Conservation (phyloP, 2,888 invertebrate genomes). For the Nycteola revayana region DNA sequence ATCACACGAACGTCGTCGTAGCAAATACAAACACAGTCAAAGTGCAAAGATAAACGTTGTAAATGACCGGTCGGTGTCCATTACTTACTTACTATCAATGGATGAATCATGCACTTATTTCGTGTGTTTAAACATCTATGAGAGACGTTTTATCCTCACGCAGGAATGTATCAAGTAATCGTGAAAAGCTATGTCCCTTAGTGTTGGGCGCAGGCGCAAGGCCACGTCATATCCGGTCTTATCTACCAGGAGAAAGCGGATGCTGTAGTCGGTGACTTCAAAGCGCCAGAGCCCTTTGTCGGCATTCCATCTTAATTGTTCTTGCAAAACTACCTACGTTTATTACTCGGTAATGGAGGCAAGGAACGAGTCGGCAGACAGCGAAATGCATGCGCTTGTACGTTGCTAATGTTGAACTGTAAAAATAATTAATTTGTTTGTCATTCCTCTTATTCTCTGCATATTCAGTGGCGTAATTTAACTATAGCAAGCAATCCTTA, state of each 20-base stretch:
- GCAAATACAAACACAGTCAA: conserved; percentile 15
- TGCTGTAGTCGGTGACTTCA: conserved; percentile 67
- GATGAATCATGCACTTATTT: conserved; percentile 51
- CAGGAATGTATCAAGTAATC: conserved; percentile 75
- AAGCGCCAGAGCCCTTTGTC: conserved; percentile 64
- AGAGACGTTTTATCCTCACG: conserved; percentile 47
- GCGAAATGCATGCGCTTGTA: conserved; percentile 34
- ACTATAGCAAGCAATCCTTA: too few species aligned
- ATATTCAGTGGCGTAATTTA: too few species aligned
- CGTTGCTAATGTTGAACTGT: conserved; percentile 23
- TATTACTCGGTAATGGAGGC: conserved; percentile 50
- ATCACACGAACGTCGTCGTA: conserved; percentile 12
- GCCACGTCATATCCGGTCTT: conserved; percentile 73
- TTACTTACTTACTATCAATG: conserved; percentile 38
- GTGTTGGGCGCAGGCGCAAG: conserved; percentile 45
- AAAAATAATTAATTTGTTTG: too few species aligned
- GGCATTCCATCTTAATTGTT: conserved; percentile 57
- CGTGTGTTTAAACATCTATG: conserved; percentile 37
- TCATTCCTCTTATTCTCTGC: too few species aligned
- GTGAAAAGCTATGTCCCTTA: conserved; percentile 72
- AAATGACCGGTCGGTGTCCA: conserved; percentile 13
- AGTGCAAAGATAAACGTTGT: conserved; percentile 25
- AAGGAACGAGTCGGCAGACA: conserved; percentile 39
- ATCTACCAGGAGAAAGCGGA: conserved; percentile 73
- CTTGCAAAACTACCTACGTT: conserved; percentile 66